phyloP scores from a whole-genome alignment of 2,113 vertebrate species.

The Xenopus borealis region DNA sequence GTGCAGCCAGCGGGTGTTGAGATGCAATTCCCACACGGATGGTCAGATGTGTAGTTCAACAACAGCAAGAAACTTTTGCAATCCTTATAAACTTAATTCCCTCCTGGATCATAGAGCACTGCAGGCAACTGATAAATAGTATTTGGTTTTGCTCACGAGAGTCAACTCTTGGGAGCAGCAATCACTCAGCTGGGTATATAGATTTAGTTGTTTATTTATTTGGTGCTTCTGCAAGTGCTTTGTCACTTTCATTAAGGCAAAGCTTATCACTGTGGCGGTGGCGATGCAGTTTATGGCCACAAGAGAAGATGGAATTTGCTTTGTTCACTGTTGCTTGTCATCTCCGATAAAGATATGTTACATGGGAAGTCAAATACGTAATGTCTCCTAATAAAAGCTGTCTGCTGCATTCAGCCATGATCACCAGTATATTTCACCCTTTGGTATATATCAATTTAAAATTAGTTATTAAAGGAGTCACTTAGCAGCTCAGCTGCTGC shows the following conservation, averaged over 20 bases:
- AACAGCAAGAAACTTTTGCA: not conserved
- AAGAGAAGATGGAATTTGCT: constrained; percentile 41
- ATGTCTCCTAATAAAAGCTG: constrained; percentile 44
- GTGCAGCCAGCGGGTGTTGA: not conserved
- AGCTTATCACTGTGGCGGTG: constrained; percentile 30
- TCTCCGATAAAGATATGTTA: constrained; percentile 41
- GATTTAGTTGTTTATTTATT: too few relatives aligned
- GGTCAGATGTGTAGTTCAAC: not conserved
- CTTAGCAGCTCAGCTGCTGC: constrained; percentile 44
- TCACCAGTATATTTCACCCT: constrained; percentile 33
- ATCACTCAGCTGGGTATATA: too few relatives aligned
- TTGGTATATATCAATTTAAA: constrained; percentile 27
- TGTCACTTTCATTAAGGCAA: constrained; percentile 46
- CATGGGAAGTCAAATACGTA: constrained; percentile 34
- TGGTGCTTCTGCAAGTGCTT: constrained; percentile 23
- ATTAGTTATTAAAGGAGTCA: constrained; percentile 38
- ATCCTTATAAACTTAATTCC: too few relatives aligned
- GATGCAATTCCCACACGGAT: not conserved
- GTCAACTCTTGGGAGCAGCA: too few relatives aligned
- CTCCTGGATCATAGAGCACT: too few relatives aligned
- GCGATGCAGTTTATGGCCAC: constrained; percentile 30
- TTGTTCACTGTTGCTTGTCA: constrained; percentile 42
- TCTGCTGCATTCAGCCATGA: constrained; percentile 37
- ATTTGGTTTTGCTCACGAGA: too few relatives aligned
- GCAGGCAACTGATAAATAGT: too few relatives aligned